phyloP scores from a whole-genome alignment of 2,888 invertebrate genomes.

The Heliconius aoede region DNA sequence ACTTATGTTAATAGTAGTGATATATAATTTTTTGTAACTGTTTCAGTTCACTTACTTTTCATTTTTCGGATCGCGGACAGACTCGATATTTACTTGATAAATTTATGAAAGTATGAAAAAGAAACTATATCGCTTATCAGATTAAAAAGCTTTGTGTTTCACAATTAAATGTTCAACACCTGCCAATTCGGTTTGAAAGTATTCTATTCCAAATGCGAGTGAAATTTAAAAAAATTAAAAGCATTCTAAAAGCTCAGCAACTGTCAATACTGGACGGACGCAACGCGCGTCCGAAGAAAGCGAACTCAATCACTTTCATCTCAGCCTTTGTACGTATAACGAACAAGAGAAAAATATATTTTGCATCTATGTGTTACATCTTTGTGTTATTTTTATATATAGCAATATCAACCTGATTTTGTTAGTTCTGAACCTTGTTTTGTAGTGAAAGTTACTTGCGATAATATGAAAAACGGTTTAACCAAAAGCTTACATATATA shows the following conservation, averaged over 20 bases:
- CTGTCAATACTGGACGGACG: slow-evolving; percentile 60
- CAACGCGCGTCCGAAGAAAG: slow-evolving; percentile 59
- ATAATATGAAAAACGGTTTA: slow-evolving; percentile 38
- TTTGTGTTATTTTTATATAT: slow-evolving; percentile 62
- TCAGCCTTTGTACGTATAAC: slow-evolving; percentile 65
- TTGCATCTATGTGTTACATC: slow-evolving; percentile 81
- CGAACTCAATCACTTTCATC: slow-evolving; percentile 80
- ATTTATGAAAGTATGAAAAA: background rate
- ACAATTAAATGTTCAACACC: slow-evolving; percentile 24
- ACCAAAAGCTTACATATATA: too few species aligned
- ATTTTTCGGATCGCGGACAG: background rate
- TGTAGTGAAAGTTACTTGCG: slow-evolving; percentile 51
- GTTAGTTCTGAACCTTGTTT: slow-evolving; percentile 43
- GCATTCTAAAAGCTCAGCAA: slow-evolving; percentile 48
- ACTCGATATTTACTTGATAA: background rate
- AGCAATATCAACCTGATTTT: slow-evolving; percentile 62
- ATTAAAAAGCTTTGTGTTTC: background rate
- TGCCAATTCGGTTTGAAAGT: slow-evolving; percentile 43
- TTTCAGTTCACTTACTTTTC: background rate
- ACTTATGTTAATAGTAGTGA: too few species aligned
- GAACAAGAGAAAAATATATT: slow-evolving; percentile 74
- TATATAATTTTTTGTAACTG: background rate
- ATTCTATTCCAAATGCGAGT: slow-evolving; percentile 42
- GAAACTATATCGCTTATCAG: slow-evolving; percentile 6
- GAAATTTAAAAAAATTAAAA: slow-evolving; percentile 44